Evolutionary conservation across 2,888 invertebrate genomes (phyloP).

Genomic region (Pseudoips prasinana): DNA sequence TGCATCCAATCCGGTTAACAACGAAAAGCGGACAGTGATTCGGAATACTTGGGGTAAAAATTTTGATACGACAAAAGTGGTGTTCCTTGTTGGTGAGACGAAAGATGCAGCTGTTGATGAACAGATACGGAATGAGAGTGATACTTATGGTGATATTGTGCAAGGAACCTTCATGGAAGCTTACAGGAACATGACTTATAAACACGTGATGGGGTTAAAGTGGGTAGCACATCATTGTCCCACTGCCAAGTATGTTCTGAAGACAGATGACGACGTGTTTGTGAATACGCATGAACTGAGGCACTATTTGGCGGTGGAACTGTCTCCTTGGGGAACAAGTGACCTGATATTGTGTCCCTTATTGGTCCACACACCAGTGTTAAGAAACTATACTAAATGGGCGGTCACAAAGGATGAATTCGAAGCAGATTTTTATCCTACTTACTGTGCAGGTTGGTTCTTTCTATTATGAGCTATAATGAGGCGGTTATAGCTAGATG

Average conservation of each 20-base stretch:
- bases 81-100: constrained; percentile 85
- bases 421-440: too few relatives aligned
- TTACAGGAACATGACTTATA: constrained; percentile 92
- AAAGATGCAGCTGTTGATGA: constrained; percentile 43
- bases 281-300: too few relatives aligned
- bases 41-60: constrained; percentile 88
- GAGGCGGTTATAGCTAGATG: too few relatives aligned
- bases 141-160: constrained; percentile 84
- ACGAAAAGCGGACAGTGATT: constrained; percentile 84
- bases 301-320: too few relatives aligned
- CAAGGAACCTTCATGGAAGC: constrained; percentile 90
- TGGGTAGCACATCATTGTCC: constrained; percentile 88
- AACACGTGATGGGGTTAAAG: constrained; percentile 91
- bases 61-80: constrained; percentile 76
- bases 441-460: too few relatives aligned
- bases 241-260: constrained; percentile 85
- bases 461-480: too few relatives aligned
- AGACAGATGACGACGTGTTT: constrained; percentile 89
- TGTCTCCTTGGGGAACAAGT: too few relatives aligned
- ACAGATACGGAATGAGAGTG: constrained; percentile 78
- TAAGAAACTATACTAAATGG: too few relatives aligned
- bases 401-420: too few relatives aligned
- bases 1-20: constrained; percentile 86
- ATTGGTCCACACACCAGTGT: too few relatives aligned
- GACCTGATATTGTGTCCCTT: too few relatives aligned